Evolutionary conservation across 2,113 vertebrate species (phyloP).

Genomic region (Bujurquina vittata): DNA sequence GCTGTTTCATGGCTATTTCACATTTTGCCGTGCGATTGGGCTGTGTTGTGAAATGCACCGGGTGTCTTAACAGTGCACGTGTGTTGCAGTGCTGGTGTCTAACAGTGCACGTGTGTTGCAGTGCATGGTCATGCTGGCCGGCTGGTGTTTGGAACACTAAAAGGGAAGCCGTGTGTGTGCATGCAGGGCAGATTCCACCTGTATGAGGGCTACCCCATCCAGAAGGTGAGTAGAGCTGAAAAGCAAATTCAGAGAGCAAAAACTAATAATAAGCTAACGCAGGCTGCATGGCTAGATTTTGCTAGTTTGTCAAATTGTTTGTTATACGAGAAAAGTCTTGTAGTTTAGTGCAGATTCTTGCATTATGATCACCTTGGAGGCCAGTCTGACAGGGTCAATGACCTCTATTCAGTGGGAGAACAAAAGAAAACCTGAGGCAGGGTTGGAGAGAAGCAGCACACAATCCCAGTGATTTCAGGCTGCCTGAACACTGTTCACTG

Average conservation of each 20-base stretch:
- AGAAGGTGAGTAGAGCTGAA: constrained; percentile 79
- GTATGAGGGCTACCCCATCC: constrained; percentile 88
- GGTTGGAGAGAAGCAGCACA: background rate
- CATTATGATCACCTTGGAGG: background rate
- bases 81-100: constrained; percentile 33
- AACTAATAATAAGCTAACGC: background rate
- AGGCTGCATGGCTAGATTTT: background rate
- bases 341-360: background rate
- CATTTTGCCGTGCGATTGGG: background rate
- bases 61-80: background rate
- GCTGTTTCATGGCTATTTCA: background rate
- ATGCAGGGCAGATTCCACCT: constrained; percentile 94
- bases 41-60: rapidly evolving
- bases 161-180: constrained; percentile 86
- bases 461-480: background rate
- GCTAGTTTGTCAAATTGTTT: background rate
- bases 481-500: background rate
- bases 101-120: constrained; percentile 16
- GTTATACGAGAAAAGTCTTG: background rate
- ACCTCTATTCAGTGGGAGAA: background rate
- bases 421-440: background rate
- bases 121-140: constrained; percentile 85
- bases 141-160: constrained; percentile 89
- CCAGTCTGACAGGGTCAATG: background rate
- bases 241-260: background rate